Percentiles rank a stretch among this genome's conserved stretches.
These are phyloP conservation scores for Anastatus disparis DNA, from an alignment of 1,140 invertebrate species.

Conservation along the genomic window DNA sequence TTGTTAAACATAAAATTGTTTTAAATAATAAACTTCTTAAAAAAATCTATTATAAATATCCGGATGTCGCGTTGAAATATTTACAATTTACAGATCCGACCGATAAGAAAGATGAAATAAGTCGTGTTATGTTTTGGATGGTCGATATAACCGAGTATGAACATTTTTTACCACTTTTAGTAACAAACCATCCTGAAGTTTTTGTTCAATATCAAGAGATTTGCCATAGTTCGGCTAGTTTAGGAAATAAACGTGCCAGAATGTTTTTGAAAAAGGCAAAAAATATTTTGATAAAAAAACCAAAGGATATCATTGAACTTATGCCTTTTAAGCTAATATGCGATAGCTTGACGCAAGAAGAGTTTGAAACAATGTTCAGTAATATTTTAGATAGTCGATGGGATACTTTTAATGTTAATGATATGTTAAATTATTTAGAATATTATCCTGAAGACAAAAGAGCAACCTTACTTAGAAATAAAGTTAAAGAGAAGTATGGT, in stretches of 20 bases:
- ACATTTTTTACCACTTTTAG: slow-evolving; percentile 40
- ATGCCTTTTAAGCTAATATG: slow-evolving; percentile 47
- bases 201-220: slow-evolving; percentile 42
- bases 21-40: slow-evolving; percentile 37
- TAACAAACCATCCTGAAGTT: slow-evolving; percentile 41
- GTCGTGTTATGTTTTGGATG: slow-evolving; percentile 24
- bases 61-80: slow-evolving; percentile 43
- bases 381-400: slow-evolving; percentile 44
- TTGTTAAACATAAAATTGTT: slow-evolving; percentile 42
- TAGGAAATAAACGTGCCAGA: slow-evolving; percentile 46
- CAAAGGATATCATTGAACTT: slow-evolving; percentile 40
- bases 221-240: neutral
- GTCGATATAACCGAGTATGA: slow-evolving; percentile 35
- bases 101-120: slow-evolving; percentile 2
- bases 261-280: slow-evolving; percentile 50
- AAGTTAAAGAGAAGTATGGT: slow-evolving; percentile 48
- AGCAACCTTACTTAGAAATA: slow-evolving; percentile 36
- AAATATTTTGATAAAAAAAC: slow-evolving; percentile 40
- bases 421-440: slow-evolving; percentile 41
- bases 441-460: slow-evolving; percentile 48
- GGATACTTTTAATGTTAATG: slow-evolving; percentile 35
- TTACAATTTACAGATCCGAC: slow-evolving; percentile 22
- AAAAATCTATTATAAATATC: slow-evolving; percentile 47
- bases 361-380: slow-evolving; percentile 49
- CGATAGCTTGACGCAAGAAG: slow-evolving; percentile 32